Evolutionary conservation across 2,797 vertebrate species (phyloP), one percentile per base, ranked within the genome.

Genomic region (Gymnodraco acuticeps): DNA sequence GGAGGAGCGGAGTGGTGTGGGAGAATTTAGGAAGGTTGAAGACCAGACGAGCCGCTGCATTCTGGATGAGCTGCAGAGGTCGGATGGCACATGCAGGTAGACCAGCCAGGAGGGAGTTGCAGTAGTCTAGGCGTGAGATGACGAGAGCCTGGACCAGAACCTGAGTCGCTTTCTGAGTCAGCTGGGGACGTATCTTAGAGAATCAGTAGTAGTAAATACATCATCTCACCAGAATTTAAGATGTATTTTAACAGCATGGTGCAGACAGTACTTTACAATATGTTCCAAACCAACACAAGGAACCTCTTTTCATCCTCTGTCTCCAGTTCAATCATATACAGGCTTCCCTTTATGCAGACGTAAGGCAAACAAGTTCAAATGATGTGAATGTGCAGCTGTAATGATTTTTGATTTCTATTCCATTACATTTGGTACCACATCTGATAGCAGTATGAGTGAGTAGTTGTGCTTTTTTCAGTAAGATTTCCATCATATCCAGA

Each of bases 281-380:
- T 52, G 31, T 51, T n/a, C 8, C 19, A 81, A 71, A 64, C 45
- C 23, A 50, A 82, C 68, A 61, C 51, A 19, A 43, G 83, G 62
- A 85, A 54, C 64, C 47, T 23, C 12, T 74, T 73, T 54, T 41
- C 46, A 33, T 74, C 64, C 38, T 3, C 2, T 51, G 3, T 9
- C 64, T 75, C n/a, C 73, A 7, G 33, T 38, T 38, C 33, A 9
- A 38, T 38, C 33, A 6, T 38, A 38, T 12, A 52, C n/a, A 10
- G 52, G 52, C 23, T 14, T n/a, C 10, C 33, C 13, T 23, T 15
- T 4, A 42, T 3, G 14, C 13, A 14, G 7, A 2, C 16, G 3
- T 38, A 47, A 69, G 10, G 16, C 4, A 70, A 19, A 53, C 20
- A 15, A 12, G 46, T 27, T 20, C 46, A 54, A 59, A 48, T 66